Conservation (phyloP, 2,888 invertebrate genomes). For the Lymantria monacha region DNA sequence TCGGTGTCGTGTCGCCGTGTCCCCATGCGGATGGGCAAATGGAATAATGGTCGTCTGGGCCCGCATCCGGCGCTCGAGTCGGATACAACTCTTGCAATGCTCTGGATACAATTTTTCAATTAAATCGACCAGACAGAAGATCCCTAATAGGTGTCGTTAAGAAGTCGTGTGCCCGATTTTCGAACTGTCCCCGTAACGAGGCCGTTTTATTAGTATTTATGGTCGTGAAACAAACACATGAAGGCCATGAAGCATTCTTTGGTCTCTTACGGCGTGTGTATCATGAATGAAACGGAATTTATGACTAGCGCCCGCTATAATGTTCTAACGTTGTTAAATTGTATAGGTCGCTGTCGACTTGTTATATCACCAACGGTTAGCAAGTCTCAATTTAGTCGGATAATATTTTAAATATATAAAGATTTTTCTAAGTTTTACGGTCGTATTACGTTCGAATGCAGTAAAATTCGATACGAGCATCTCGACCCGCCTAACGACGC, state of each 20-base stretch:
- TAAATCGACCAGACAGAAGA: conserved; percentile 80
- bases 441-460: conserved; percentile 63
- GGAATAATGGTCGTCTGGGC: conserved; percentile 81
- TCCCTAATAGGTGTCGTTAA: conserved; percentile 82
- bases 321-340: conserved; percentile 52
- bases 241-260: conserved; percentile 56
- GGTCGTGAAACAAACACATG: conserved; percentile 70
- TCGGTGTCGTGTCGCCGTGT: conserved; percentile 50
- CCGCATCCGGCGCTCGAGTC: conserved; percentile 80
- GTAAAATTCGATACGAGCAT: conserved; percentile 76
- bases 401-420: conserved; percentile 57
- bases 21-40: conserved; percentile 81
- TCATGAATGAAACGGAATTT: conserved; percentile 77
- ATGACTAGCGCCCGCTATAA: conserved; percentile 68
- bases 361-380: conserved; percentile 17
- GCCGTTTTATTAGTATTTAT: conserved; percentile 80
- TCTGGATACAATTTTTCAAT: conserved; percentile 82
- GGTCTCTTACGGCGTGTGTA: conserved; percentile 49
- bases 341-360: conserved; percentile 36
- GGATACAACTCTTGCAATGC: conserved; percentile 79
- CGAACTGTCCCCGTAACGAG: conserved; percentile 79
- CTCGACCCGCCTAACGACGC: conserved; percentile 63
- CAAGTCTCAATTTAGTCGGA: conserved; percentile 51
- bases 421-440: conserved; percentile 77
- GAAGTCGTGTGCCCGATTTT: conserved; percentile 82